A percentile compares a stretch with the other conserved stretches of the same genome.
Conservation (phyloP, 37 sponge, comb jelly and placozoan genomes). For the Spongilla lacustris region DNA sequence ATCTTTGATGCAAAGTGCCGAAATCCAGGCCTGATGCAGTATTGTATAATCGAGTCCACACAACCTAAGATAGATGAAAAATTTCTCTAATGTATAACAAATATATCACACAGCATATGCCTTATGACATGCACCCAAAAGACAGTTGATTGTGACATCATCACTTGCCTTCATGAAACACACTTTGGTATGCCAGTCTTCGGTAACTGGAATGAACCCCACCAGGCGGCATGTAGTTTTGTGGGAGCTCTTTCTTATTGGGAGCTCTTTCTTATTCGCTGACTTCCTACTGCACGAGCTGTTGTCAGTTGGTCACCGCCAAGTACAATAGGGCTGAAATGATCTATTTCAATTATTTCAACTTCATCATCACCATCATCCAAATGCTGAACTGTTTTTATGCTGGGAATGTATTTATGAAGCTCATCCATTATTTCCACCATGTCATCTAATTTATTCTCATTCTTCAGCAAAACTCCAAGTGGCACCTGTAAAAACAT, state of each 20-base stretch:
- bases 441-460: slow-evolving; percentile 16
- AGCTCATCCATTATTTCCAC: slow-evolving; percentile 19
- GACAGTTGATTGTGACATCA: too few relatives aligned
- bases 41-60: slow-evolving; percentile 31
- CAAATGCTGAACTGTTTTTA: neutral
- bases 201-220: slow-evolving; percentile 18
- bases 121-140: too few relatives aligned
- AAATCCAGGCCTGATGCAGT: too few relatives aligned
- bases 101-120: neutral
- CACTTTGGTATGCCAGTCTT: slow-evolving; percentile 33
- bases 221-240: slow-evolving; percentile 7
- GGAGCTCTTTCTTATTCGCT: neutral
- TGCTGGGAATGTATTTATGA: slow-evolving; percentile 9
- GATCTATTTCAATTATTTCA: neutral
- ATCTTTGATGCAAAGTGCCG: slow-evolving; percentile 13
- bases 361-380: neutral
- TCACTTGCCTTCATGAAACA: slow-evolving; percentile 11
- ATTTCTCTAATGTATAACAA: neutral
- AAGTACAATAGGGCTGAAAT: slow-evolving; percentile 2
- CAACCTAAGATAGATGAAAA: slow-evolving; percentile 11
- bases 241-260: neutral
- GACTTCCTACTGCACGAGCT: slow-evolving; percentile 15
- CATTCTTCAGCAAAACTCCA: slow-evolving; percentile 14
- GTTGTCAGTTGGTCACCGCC: slow-evolving; percentile 17
- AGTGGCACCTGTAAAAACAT: neutral